Percentiles rank a stretch among this genome's conserved stretches.
phyloP scores from a whole-genome alignment of 2,888 invertebrate species.

The Chrysomela aeneicollis region DNA sequence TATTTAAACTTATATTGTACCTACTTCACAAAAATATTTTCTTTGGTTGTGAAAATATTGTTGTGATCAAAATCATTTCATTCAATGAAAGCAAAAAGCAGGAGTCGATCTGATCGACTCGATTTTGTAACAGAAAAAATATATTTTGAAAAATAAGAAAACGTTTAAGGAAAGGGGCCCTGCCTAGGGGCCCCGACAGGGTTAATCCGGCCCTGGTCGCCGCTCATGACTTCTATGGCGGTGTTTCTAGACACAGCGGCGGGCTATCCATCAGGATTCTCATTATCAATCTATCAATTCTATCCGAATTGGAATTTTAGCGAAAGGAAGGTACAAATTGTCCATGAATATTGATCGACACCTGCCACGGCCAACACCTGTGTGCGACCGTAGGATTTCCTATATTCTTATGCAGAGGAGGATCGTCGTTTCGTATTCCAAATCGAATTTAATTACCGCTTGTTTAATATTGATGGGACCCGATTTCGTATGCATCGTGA shows the following conservation, averaged over 20 bases:
- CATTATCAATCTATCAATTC: slow-evolving; percentile 19
- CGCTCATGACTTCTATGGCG: slow-evolving; percentile 18
- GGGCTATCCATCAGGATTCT: slow-evolving; percentile 12
- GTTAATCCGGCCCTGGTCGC: no score
- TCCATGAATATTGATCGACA: slow-evolving; percentile 54
- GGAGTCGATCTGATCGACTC: no score
- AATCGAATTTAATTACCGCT: slow-evolving; percentile 35
- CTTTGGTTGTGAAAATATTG: no score
- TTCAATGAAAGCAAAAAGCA: no score
- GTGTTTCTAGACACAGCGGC: slow-evolving; percentile 13
- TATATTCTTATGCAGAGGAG: slow-evolving; percentile 44
- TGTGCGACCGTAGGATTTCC: slow-evolving; percentile 49
- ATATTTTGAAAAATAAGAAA: no score
- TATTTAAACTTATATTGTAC: no score
- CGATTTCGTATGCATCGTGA: slow-evolving; percentile 17
- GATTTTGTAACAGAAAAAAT: no score
- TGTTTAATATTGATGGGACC: slow-evolving; percentile 37
- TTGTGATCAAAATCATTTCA: no score
- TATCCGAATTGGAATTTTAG: slow-evolving; percentile 37
- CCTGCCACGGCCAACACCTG: slow-evolving; percentile 54
- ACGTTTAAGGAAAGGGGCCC: no score
- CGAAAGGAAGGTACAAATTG: slow-evolving; percentile 42
- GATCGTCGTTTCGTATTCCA: slow-evolving; percentile 34
- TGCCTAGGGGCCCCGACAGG: no score
- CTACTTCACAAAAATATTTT: no score